Percentiles rank a stretch among this genome's conserved stretches.
phyloP scores from a whole-genome alignment of 2,113 vertebrate genomes.

The Gasterosteus aculeatus region DNA sequence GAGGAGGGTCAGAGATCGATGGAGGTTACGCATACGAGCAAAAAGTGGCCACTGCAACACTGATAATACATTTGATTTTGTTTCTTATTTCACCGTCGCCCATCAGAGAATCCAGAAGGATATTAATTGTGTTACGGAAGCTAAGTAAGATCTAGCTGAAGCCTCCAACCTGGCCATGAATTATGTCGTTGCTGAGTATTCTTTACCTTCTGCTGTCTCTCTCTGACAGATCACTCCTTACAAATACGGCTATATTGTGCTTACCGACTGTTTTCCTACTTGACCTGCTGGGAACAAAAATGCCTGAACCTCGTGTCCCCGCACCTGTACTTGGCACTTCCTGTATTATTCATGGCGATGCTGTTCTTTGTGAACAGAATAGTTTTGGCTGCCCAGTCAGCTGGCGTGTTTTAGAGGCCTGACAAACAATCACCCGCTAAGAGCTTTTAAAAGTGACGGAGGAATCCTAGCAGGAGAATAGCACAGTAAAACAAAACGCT shows the following conservation, averaged over 20 bases:
- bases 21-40: conserved; percentile 38
- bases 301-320: conserved; percentile 38
- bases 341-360: conserved; percentile 62
- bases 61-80: conserved; percentile 34
- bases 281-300: conserved; percentile 17
- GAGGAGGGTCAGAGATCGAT: conserved; percentile 50
- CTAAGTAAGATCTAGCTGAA: conserved; percentile 14
- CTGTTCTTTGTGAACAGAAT: conserved; percentile 59
- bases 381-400: conserved; percentile 49
- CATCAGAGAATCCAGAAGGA: conserved; percentile 21
- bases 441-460: conserved; percentile 54
- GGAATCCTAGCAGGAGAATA: conserved; percentile 41
- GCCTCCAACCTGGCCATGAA: conserved; percentile 17
- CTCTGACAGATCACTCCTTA: conserved; percentile 20
- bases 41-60: conserved; percentile 47
- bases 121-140: conserved; percentile 20
- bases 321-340: conserved; percentile 37
- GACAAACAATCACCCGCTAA: conserved; percentile 49
- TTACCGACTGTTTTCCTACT: conserved; percentile 30
- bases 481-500: conserved; percentile 40
- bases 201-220: conserved; percentile 5
- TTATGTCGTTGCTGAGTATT: conserved; percentile 17
- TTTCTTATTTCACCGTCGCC: conserved; percentile 2
- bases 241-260: conserved; percentile 39
- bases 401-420: conserved; percentile 29